Evolutionary conservation across 2,888 invertebrate genomes (phyloP).

Genomic region (Coleophora deauratella): DNA sequence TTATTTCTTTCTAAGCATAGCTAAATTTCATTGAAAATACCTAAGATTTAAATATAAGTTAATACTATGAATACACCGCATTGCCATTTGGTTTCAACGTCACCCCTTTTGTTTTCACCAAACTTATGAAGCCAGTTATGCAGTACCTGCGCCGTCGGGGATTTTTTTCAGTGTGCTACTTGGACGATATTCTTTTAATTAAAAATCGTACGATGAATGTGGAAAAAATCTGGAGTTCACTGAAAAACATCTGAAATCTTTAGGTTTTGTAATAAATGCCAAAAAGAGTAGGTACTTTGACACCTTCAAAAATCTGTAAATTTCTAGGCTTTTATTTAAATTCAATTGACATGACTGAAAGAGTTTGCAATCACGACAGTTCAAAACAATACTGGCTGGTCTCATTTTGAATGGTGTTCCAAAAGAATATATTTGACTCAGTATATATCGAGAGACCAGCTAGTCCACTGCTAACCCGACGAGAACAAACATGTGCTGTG

Average conservation of each 20-base stretch:
- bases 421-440: too few species aligned
- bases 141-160: not conserved
- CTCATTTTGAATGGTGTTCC: too few species aligned
- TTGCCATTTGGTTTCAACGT: slow-evolving; percentile 1
- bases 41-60: too few species aligned
- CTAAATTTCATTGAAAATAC: too few species aligned
- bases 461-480: too few species aligned
- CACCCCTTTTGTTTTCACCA: slow-evolving; percentile 1
- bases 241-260: not conserved
- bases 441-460: too few species aligned
- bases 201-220: not conserved
- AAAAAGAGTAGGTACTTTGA: not conserved
- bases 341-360: not conserved
- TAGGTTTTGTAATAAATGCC: slow-evolving; percentile 2
- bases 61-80: slow-evolving; percentile 1
- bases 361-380: too few species aligned
- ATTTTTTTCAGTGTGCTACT: not conserved
- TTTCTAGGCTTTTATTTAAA: not conserved
- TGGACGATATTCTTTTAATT: not conserved
- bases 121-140: slow-evolving; percentile 1
- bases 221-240: not conserved
- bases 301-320: not conserved
- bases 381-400: too few species aligned
- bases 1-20: too few species aligned
- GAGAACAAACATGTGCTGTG: too few species aligned